Base-by-base conservation (phyloP, 2,113 vertebrate species). In the Hippopotamus amphibius region DNA sequence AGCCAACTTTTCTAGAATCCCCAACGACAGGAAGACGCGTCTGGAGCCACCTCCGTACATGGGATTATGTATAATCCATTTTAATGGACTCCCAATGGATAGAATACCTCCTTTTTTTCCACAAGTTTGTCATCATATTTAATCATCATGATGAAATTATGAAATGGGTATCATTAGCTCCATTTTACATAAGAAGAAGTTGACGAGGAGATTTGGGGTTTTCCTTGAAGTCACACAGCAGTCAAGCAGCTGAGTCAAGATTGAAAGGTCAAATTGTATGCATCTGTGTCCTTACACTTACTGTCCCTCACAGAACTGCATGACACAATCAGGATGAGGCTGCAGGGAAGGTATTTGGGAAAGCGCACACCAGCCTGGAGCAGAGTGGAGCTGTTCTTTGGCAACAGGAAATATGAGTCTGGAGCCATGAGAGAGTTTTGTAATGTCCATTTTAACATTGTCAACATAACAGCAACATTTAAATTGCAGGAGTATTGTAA, bases 331-430 rank as follows among this genome's bases (percentile, higher is more conserved):
- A 3, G 7, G 7, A 63, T 15, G n/a, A 41, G 15, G 16, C 12
- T 66, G 0, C 0, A 1, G 41, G 7, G 61, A n/a, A 30, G 6
- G 4, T 26, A 24, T 41, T 3, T 30, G 13, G 14, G 33, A 26
- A 43, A 48, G 11, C n/a, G 15, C 3, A 28, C 43, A 15, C 10
- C 15, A 30, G 21, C 3, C 33, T 48, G 37, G 11, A 17, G 41
- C 30, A 41, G 2, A 88, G 53, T 15, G 12, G 7, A 71, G n/a
- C 16, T 69, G 5, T 41, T 69, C 26, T 61, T 53, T 26, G 48
- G 55, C 30, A 72, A 21, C 6, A 69, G 28, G 21, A 68, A 17
- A 46, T 8, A 6, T 5, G 11, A 10, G 16, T 28, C 46, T 43
- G 21, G 12, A 80, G 14, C 21, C 59, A 63, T 41, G 66, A 76